Evolutionary conservation across 2,113 vertebrate genomes (phyloP).

Genomic region (Acanthochromis polyacanthus): DNA sequence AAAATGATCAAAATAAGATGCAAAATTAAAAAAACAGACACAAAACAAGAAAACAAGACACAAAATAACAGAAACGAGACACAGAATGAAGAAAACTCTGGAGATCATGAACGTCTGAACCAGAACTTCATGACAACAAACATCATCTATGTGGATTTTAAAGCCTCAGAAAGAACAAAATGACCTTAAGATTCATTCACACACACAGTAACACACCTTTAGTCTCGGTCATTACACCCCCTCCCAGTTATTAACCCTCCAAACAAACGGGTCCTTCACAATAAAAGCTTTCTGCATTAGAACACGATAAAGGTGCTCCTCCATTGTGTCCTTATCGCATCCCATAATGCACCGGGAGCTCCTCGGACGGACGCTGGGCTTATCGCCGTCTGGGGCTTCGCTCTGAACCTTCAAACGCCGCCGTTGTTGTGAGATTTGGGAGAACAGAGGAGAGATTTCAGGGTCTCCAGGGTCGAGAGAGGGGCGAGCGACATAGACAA

Average conservation of each 20-base stretch:
- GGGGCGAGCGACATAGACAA: conserved; percentile 8
- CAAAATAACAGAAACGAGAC: no score
- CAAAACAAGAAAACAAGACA: no score
- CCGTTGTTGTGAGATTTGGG: conserved; percentile 72
- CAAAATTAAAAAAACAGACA: no score
- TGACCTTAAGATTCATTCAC: no score
- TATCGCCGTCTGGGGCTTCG: conserved; percentile 64
- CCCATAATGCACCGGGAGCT: conserved; percentile 75
- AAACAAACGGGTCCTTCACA: conserved; percentile 68
- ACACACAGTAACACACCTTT: no score
- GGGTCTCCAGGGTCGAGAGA: conserved; percentile 19
- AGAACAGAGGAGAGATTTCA: conserved; percentile 67
- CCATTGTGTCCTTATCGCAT: conserved; percentile 74
- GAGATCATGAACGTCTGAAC: no score
- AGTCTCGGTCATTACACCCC: no score
- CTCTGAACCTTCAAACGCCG: conserved; percentile 56
- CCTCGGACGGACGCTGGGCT: conserved; percentile 45
- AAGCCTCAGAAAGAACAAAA: no score
- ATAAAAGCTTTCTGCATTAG: conserved; percentile 69
- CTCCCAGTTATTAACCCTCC: conserved; percentile 60
- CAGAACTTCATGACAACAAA: no score
- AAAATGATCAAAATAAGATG: no score
- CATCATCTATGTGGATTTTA: no score
- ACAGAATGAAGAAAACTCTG: no score
- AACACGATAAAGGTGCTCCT: conserved; percentile 64